Evolutionary conservation across 2,888 invertebrate genomes (phyloP), one percentile per base, ranked within the genome.

Genomic region (Drosophila mettleri): DNA sequence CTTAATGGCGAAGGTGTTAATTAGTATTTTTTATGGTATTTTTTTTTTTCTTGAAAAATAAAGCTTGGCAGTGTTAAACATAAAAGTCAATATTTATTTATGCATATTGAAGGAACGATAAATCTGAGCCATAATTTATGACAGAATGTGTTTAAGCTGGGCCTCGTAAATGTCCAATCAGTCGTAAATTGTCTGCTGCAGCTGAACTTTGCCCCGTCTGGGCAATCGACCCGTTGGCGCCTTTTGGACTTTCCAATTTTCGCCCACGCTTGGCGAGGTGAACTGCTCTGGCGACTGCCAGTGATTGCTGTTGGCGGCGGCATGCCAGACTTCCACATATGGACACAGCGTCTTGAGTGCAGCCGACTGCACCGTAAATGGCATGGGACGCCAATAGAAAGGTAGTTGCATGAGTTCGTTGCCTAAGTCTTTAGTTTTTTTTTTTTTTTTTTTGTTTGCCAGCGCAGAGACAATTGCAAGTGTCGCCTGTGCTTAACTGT

Each of bases 21-120:
- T 85, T 85, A 76, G 81, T 72, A 60, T 77, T 69, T 74, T 59
- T 63, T 45, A 60, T 61, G 29, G 31, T 22, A 16, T 63, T 63
- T 24, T 16, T 10, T 16, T 0, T 43, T 16, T 16, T 10, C 16
- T 0, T 43, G 10, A 10, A 34, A 34, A 51, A 43, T 54, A 45
- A 18, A 18, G 29, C 6, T 43, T 43, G 24, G 65, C 58, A 22
- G 41, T 41, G 83, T 65, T 70, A 84, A 86, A 69, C 73, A 78
- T 84, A 80, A 88, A 86, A 68, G 82, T 78, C 87, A 88, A 86
- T 80, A 85, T 80, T 78, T 68, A 68, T 72, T 84, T 75, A 84
- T 76, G 69, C 12, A 36, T 18, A 46, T 55, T 48, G 41, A 54
- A 31, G 48, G 48, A 22, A 68, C 38, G 39, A 48, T 53, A 57